Evolutionary conservation across 2,797 vertebrate genomes (phyloP).

Genomic region (Pseudomugil gertrudae): DNA sequence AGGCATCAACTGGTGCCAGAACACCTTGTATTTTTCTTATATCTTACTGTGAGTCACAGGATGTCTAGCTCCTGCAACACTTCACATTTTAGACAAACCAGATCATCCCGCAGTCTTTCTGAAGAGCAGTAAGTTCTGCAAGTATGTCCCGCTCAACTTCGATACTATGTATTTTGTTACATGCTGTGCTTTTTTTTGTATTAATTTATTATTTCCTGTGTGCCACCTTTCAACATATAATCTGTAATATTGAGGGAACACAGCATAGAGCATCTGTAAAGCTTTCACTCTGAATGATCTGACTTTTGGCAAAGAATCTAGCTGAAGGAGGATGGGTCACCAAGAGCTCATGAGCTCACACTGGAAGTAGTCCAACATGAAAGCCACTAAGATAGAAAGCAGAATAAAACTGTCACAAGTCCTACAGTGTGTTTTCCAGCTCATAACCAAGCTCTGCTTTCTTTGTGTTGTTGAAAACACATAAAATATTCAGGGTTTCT

Average conservation of each 20-base stretch:
- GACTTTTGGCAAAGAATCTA: constrained; percentile 4
- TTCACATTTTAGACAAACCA: constrained; percentile 23
- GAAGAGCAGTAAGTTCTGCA: constrained; percentile 6
- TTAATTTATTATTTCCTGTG: not conserved
- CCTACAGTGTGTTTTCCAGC: not conserved
- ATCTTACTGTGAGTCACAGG: constrained; percentile 30
- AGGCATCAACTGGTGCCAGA: constrained; percentile 53
- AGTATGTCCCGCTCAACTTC: constrained; percentile 15
- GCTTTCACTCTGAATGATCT: constrained; percentile 10
- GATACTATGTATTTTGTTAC: constrained; percentile 7
- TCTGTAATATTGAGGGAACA: constrained; percentile 1
- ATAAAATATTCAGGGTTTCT: too few species aligned
- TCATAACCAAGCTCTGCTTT: not conserved
- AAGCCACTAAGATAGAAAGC: not conserved
- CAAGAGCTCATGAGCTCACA: not conserved
- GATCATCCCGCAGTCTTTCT: constrained; percentile 36
- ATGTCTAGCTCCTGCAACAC: constrained; percentile 35
- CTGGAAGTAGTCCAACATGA: not conserved
- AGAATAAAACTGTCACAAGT: not conserved
- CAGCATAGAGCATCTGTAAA: constrained; percentile 6
- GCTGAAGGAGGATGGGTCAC: constrained; percentile 1
- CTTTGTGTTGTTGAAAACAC: constrained; percentile 2
- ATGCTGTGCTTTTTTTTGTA: not conserved
- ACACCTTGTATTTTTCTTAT: constrained; percentile 39
- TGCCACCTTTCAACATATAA: constrained; percentile 7